These are phyloP conservation scores for Cyanistes caeruleus DNA, from an alignment of 2,113 vertebrate genomes.

Conservation along the genomic window DNA sequence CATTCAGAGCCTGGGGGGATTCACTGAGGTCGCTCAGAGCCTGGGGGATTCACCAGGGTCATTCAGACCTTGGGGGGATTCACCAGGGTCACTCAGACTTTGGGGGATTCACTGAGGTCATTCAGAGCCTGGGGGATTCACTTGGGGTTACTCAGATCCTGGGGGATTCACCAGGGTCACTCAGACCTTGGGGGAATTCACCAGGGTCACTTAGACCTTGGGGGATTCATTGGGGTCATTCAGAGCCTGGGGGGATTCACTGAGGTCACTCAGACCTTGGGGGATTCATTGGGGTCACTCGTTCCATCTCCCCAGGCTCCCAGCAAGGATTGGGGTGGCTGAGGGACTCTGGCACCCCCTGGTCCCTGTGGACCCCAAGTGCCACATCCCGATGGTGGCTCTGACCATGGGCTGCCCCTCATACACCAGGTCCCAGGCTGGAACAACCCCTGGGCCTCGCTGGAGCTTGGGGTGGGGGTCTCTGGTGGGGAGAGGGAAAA, in stretches of 20 bases:
- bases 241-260: not conserved
- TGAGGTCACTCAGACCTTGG: accelerated
- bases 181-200: not conserved
- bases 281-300: not conserved
- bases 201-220: not conserved
- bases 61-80: not conserved
- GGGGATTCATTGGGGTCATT: not conserved
- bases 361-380: accelerated
- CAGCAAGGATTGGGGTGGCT: accelerated
- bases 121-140: not conserved
- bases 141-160: not conserved
- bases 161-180: not conserved
- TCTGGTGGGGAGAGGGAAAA: not conserved
- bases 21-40: not conserved
- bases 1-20: not conserved
- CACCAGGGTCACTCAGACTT: accelerated
- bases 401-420: not conserved
- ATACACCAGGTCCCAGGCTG: not conserved
- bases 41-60: not conserved
- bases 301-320: accelerated
- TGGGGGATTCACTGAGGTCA: not conserved
- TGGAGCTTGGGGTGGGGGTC: not conserved
- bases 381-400: not conserved
- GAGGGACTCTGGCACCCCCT: accelerated
- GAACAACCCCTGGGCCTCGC: not conserved